A percentile compares a stretch with the other conserved stretches of the same genome.
Evolutionary conservation across 1,140 invertebrate species (phyloP).

Genomic region (Cydia strobilella): DNA sequence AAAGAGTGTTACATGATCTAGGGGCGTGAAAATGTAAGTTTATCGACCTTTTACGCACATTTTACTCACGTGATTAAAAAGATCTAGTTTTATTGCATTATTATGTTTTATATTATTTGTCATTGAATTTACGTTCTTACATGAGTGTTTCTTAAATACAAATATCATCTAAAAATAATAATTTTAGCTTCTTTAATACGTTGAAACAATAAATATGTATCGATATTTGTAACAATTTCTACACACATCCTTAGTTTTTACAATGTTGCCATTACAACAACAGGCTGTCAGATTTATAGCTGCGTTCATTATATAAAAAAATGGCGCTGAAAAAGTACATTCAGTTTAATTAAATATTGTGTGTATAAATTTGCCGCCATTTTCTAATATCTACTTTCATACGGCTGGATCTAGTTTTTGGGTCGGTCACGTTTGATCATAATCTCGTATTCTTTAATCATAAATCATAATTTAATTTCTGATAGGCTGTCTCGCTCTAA

Average conservation of each 20-base stretch:
- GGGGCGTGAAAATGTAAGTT: neutral
- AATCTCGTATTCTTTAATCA: too few species aligned
- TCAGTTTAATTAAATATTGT: too few species aligned
- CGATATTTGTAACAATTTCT: neutral
- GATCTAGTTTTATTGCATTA: neutral
- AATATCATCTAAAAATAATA: neutral
- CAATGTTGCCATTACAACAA: conserved; percentile 26
- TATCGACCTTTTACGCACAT: neutral
- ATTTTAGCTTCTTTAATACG: neutral
- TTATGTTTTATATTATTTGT: neutral
- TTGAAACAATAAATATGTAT: neutral
- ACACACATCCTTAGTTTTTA: conserved; percentile 2
- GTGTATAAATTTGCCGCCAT: too few species aligned
- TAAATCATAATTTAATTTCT: too few species aligned
- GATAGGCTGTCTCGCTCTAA: too few species aligned
- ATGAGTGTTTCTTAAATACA: neutral
- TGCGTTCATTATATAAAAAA: neutral
- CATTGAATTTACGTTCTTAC: neutral
- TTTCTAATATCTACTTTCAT: too few species aligned
- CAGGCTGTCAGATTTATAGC: neutral
- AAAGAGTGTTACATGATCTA: conserved; percentile 33
- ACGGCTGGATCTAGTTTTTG: too few species aligned
- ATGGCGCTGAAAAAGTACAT: too few species aligned
- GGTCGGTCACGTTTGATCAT: too few species aligned
- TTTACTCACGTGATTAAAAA: neutral